Evolutionary conservation across 2,888 invertebrate genomes (phyloP), one percentile per base, ranked within the genome.

Genomic region (Leucania comma): DNA sequence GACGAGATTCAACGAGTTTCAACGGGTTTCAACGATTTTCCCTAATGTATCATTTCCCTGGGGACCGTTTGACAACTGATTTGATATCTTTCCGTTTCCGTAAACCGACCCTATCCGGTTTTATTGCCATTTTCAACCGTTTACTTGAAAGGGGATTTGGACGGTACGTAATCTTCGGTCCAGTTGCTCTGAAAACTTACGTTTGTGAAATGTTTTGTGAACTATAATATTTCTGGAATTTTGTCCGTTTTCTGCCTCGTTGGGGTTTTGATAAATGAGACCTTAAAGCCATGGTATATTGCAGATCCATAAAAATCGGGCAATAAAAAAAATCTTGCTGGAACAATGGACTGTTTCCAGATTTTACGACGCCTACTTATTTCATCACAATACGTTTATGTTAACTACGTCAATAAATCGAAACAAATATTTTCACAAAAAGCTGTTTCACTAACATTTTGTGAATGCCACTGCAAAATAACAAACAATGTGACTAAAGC

Each of bases 41-140:
- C 76, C 75, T 66, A 78, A 85, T 83, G 75, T 67, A 67, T 74
- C 77, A 78, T 84, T 83, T 75, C 86, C 77, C 75, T 59, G 1
- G 75, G 22, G 81, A 72, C 53, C 70, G 29, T 60, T 81, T 56
- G 54, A 51, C 61, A 71, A 75, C 85, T 75, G 77, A 80, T 85
- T 82, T 82, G 78, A 78, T 82, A 80, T 80, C 75, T 80, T 62
- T 74, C 42, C 51, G 72, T 70, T 64, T 66, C 70, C 81, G 63
- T 59, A 68, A 77, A 71, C 68, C 64, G 65, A 73, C 68, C 58
- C 68, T 35, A 71, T 68, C 54, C 29, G 12, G 22, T 75, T 75
- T 85, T 81, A 79, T 73, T 61, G 46, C 57, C 71, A 24, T 60
- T 77, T 75, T 69, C 75, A 68, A 78, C 46, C 68, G 72, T 72